Conservation (phyloP, 1,140 invertebrate genomes). For the Lucilia sericata region DNA sequence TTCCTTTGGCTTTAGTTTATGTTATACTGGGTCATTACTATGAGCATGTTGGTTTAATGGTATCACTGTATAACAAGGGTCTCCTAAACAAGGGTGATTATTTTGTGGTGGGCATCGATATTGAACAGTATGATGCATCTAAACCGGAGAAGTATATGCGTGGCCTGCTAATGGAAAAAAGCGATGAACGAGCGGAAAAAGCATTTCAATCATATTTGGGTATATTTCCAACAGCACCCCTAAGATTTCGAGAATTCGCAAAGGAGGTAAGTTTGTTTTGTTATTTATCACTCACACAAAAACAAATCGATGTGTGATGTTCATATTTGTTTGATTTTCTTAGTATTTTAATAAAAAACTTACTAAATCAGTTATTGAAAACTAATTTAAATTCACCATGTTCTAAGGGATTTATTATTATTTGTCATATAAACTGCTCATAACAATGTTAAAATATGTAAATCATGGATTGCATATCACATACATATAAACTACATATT, state of each 20-base stretch:
- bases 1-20: slow-evolving; percentile 78
- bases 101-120: slow-evolving; percentile 75
- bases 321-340: neutral
- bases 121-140: slow-evolving; percentile 84
- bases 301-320: neutral
- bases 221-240: slow-evolving; percentile 77
- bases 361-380: no score
- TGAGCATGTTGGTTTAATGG: slow-evolving; percentile 86
- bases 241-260: slow-evolving; percentile 81
- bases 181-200: slow-evolving; percentile 64
- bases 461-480: no score
- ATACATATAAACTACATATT: no score
- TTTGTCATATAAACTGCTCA: no score
- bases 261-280: slow-evolving; percentile 64
- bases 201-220: slow-evolving; percentile 81
- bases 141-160: slow-evolving; percentile 81
- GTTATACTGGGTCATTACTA: slow-evolving; percentile 90
- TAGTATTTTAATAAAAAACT: no score
- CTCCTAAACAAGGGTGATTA: slow-evolving; percentile 83
- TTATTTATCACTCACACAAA: no score
- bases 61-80: slow-evolving; percentile 84
- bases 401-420: no score
- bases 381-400: no score
- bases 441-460: no score
- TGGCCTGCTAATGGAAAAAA: slow-evolving; percentile 77